Base-by-base conservation (phyloP, 1,140 invertebrate genomes). In the Procambarus clarkii region DNA sequence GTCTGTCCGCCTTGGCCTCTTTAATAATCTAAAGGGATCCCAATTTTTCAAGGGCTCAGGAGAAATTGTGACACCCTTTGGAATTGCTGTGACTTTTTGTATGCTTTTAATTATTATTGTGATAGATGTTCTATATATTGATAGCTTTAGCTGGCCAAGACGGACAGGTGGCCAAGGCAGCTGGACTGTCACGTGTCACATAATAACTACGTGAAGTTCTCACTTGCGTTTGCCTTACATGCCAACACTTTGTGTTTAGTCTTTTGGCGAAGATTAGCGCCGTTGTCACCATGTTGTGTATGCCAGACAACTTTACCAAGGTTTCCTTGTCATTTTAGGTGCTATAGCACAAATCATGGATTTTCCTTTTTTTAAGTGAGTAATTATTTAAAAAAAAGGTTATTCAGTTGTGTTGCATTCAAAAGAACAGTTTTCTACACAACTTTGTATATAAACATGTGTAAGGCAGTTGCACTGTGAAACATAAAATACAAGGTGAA, bases 111-210 rank as follows among this genome's bases (percentile, higher is more conserved):
- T 91, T 91, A 91, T 91, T 84, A 91, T 91, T 91, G 90, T 91
- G 90, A 91, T 91, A 91, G 90, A 91, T 91, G 90, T 91, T 91
- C 90, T 91, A 91, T 91, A 91, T 91, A 91, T 91, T 91, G 85
- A 86, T 91, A 91, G 90, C 84, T 91, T 91, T 91, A 91, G 90
- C 84, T 80, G 90, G 90, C 90, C 90, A 81, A 87, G 90, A 91
- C 90, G 85, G 90, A 81, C 90, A 91, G 89, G 89, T 85, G 83
- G 89, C 89, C 89, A 79, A 82, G 89, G 82, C 89, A 91, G 89
- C 89, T 84, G 82, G 81, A 91, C 89, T 85, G 89, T 91, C 89
- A 91, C 89, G 89, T 91, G 89, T 91, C 89, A 91, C 89, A 91
- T 91, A 91, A 91, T 91, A 91, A 83, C 89, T 86, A 91, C 89